Conservation (phyloP, 2,888 invertebrate species). For the Torymus tubicola region DNA sequence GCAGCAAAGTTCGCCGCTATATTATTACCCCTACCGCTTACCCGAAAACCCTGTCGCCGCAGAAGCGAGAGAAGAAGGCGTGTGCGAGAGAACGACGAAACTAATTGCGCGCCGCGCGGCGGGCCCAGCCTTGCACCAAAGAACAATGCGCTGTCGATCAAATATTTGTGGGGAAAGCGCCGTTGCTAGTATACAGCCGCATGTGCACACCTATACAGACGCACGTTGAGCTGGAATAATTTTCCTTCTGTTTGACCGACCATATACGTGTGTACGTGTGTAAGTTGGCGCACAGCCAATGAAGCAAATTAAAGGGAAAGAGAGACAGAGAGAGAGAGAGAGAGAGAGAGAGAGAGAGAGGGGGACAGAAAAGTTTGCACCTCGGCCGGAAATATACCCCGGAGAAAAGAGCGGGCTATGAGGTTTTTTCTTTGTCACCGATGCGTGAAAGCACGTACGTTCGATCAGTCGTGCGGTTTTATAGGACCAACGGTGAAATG, state of each 20-base stretch:
- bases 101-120: constrained; percentile 9
- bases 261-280: too few species aligned
- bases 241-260: not conserved
- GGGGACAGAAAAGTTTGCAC: too few species aligned
- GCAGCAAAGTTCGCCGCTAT: not conserved
- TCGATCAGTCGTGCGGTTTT: too few species aligned
- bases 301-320: constrained; percentile 19
- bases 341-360: too few species aligned
- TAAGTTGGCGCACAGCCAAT: constrained; percentile 24
- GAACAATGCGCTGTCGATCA: constrained; percentile 32
- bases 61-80: not conserved
- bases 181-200: too few species aligned
- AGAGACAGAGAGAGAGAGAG: too few species aligned
- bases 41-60: not conserved
- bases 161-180: constrained; percentile 28
- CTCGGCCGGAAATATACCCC: too few species aligned
- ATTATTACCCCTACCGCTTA: not conserved
- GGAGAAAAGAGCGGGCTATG: too few species aligned
- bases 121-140: not conserved
- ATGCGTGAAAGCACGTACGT: too few species aligned
- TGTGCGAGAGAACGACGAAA: not conserved
- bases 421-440: too few species aligned
- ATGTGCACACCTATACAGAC: too few species aligned
- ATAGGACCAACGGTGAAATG: too few species aligned
- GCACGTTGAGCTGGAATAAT: not conserved